A percentile compares a stretch with the other conserved stretches of the same genome.
These are phyloP conservation scores for Amorpha juglandis DNA, from an alignment of 2,888 invertebrate species.

Conservation along the genomic window DNA sequence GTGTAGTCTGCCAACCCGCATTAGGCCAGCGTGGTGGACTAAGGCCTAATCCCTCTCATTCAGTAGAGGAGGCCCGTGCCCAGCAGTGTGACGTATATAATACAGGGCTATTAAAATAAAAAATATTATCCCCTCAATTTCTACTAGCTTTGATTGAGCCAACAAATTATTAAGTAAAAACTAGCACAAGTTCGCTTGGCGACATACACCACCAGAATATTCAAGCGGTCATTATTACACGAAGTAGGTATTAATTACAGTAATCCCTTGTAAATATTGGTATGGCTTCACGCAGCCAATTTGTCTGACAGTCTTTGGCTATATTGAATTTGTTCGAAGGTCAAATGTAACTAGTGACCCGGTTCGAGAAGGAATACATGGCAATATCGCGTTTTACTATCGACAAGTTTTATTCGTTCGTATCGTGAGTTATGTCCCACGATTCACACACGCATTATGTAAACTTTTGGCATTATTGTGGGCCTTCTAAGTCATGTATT, in stretches of 20 bases:
- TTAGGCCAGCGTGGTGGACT: too few species aligned
- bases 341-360: constrained; percentile 15
- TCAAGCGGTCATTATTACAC: neutral
- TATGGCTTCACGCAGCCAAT: constrained; percentile 35
- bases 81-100: too few species aligned
- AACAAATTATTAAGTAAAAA: too few species aligned
- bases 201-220: neutral
- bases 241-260: neutral
- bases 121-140: too few species aligned
- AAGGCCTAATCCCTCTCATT: too few species aligned
- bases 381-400: constrained; percentile 20
- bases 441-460: neutral
- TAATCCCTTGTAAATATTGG: constrained; percentile 8
- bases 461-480: neutral
- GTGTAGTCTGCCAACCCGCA: too few species aligned
- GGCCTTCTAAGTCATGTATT: too few species aligned
- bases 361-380: neutral
- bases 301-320: constrained; percentile 26
- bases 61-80: too few species aligned
- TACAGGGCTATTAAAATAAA: too few species aligned
- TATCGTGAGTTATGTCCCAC: constrained; percentile 10
- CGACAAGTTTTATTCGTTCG: constrained; percentile 15
- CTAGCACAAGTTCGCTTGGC: too few species aligned
- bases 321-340: constrained; percentile 30
- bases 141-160: too few species aligned